Percentiles rank a stretch among this genome's conserved stretches.
These are phyloP conservation scores for Andrena cerasifolii DNA, from an alignment of 1,140 invertebrate genomes.

Conservation along the genomic window DNA sequence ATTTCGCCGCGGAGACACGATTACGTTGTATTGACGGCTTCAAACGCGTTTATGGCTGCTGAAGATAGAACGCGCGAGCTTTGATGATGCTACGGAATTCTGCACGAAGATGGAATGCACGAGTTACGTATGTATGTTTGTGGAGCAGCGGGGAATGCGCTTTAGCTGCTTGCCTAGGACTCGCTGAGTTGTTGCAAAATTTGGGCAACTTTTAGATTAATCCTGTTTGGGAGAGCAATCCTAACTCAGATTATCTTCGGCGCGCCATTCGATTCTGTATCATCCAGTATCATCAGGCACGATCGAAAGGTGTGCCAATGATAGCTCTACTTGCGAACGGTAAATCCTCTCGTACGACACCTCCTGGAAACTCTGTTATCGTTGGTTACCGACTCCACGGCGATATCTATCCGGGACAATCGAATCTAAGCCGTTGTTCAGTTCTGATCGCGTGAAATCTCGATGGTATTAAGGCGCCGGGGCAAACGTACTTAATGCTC, in stretches of 20 bases:
- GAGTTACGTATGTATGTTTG: too few relatives aligned
- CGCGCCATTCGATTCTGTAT: not conserved
- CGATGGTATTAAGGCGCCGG: not conserved
- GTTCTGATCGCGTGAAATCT: not conserved
- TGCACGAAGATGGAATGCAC: too few relatives aligned
- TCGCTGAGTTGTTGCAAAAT: too few relatives aligned
- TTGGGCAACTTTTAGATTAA: too few relatives aligned
- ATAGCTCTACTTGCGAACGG: not conserved
- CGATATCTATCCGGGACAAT: not conserved
- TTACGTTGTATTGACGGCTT: conserved; percentile 7
- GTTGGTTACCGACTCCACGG: not conserved
- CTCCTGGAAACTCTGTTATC: not conserved
- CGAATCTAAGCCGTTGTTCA: not conserved
- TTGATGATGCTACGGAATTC: too few relatives aligned
- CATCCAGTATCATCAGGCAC: not conserved
- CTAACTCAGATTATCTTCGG: not conserved
- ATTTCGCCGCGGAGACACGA: conserved; percentile 20
- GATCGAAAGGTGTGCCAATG: not conserved
- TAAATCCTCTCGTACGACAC: not conserved
- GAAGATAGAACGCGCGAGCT: not conserved
- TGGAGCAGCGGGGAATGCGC: too few relatives aligned
- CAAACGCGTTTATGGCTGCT: not conserved
- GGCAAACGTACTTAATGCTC: too few relatives aligned
- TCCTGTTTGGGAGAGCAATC: not conserved
- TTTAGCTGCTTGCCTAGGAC: too few relatives aligned